Conservation (phyloP, 2,888 invertebrate genomes). For the Agrotis segetum region DNA sequence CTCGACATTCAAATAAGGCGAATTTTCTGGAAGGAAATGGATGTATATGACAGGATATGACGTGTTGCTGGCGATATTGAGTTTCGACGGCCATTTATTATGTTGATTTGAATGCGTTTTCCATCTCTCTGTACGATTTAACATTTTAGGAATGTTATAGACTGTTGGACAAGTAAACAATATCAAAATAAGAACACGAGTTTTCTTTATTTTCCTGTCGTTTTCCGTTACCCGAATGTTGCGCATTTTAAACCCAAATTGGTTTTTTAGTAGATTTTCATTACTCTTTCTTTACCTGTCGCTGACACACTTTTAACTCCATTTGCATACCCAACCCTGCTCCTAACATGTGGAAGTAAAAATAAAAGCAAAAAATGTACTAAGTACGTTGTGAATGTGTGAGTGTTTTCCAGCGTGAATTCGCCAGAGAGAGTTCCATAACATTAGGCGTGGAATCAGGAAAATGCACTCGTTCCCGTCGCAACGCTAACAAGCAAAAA, state of each 20-base stretch:
- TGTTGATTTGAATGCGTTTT: constrained; percentile 33
- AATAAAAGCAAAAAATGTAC: constrained; percentile 40
- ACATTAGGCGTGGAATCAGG: constrained; percentile 69
- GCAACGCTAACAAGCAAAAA: constrained; percentile 63
- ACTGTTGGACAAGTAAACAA: constrained; percentile 6
- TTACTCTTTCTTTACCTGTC: constrained; percentile 26
- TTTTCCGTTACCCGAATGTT: not conserved
- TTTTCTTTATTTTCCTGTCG: not conserved
- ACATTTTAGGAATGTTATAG: constrained; percentile 17
- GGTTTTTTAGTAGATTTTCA: not conserved
- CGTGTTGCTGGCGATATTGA: constrained; percentile 51
- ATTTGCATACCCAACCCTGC: constrained; percentile 40
- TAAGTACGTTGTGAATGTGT: constrained; percentile 33
- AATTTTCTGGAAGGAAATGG: constrained; percentile 59
- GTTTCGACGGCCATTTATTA: constrained; percentile 36
- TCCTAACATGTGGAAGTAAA: constrained; percentile 35
- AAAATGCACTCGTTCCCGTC: constrained; percentile 63
- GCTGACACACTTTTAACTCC: constrained; percentile 11
- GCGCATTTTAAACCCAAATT: constrained; percentile 2
- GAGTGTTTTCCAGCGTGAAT: constrained; percentile 58
- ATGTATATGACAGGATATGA: constrained; percentile 56
- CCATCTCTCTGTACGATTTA: constrained; percentile 32
- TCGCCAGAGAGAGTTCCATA: constrained; percentile 63
- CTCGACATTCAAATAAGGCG: constrained; percentile 72
- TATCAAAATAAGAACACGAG: not conserved